Base-by-base conservation (phyloP, 1,140 invertebrate species). In the Nomia melanderi region DNA sequence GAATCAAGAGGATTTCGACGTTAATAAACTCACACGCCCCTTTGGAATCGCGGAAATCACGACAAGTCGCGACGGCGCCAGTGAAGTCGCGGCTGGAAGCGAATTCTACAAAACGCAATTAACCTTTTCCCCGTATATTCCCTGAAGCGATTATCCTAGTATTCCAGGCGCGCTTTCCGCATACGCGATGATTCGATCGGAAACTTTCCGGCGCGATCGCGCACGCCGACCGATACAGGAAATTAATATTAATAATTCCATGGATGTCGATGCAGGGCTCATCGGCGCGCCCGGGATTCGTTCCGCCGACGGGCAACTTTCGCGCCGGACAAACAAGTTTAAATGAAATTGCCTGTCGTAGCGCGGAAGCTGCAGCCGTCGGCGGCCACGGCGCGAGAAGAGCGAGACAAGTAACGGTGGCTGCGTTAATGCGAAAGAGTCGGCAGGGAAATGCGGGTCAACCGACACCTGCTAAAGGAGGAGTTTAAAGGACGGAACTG, bases 331-430 rank as follows among this genome's bases (percentile, higher is more conserved):
- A 78, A 81, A 79, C 81, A 88, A 87, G 79, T 88, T 88, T 87
- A 86, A 87, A 88, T 87, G 84, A 87, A 88, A 87, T 88, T 79
- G 86, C 81, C 62, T 80, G 67, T 63, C 67, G 31, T 50, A 60
- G 63, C 67, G 47, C 57, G 60, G 53, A 1, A 29, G 25, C 39
- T 14, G 64, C 39, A 53, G 63, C 50, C 33, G 50, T 8, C 23
- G 53, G 23, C 60, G 65, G 47, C 53, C 67, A 69, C 53, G 25
- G 11, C 50, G n/a, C 11, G 56, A 76, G 53, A 56, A 77, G 62
- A 70, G 41, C 41, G 56, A 77, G 44, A 12, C 71, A 36, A 27
- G 25, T 25, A 67, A 66, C 56, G 65, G 29, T 29, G n/a, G 8
- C 44, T 29, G 56, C 7, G 59, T 5, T 36, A 64, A 70, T 60